Evolutionary conservation across 1,140 invertebrate species (phyloP).

Genomic region (Prorops nasuta): DNA sequence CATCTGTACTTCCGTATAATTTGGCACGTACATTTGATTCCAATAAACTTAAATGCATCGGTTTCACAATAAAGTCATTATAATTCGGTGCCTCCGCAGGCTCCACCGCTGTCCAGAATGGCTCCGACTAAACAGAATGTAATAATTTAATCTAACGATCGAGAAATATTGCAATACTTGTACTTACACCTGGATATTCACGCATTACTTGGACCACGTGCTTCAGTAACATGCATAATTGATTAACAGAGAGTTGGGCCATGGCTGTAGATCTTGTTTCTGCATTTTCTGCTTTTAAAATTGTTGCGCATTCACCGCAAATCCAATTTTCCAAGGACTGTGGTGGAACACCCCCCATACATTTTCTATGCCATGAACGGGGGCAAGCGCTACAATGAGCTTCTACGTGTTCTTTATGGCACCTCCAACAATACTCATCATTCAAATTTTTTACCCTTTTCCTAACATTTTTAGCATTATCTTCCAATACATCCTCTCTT

Average conservation of each 20-base stretch:
- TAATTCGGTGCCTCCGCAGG: conserved; percentile 69
- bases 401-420: conserved; percentile 68
- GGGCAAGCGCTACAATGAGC: conserved; percentile 79
- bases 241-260: conserved; percentile 69
- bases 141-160: conserved; percentile 3
- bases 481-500: neutral
- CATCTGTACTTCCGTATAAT: conserved; percentile 84
- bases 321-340: conserved; percentile 69
- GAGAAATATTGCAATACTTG: conserved; percentile 1
- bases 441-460: conserved; percentile 40
- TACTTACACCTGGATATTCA: conserved; percentile 68
- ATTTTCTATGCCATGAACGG: conserved; percentile 80
- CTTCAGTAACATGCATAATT: conserved; percentile 72
- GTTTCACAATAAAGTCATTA: conserved; percentile 76
- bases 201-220: conserved; percentile 74
- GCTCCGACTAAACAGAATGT: conserved; percentile 60
- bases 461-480: conserved; percentile 15
- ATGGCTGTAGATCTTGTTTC: conserved; percentile 72
- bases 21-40: conserved; percentile 76
- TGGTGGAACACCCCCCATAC: conserved; percentile 61
- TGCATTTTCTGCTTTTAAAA: conserved; percentile 76
- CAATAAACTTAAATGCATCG: conserved; percentile 78
- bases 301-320: conserved; percentile 81
- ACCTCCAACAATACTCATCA: conserved; percentile 89
- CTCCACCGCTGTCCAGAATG: conserved; percentile 76